Conservation (phyloP, 1,140 invertebrate genomes). For the Diabrotica undecimpunctata region DNA sequence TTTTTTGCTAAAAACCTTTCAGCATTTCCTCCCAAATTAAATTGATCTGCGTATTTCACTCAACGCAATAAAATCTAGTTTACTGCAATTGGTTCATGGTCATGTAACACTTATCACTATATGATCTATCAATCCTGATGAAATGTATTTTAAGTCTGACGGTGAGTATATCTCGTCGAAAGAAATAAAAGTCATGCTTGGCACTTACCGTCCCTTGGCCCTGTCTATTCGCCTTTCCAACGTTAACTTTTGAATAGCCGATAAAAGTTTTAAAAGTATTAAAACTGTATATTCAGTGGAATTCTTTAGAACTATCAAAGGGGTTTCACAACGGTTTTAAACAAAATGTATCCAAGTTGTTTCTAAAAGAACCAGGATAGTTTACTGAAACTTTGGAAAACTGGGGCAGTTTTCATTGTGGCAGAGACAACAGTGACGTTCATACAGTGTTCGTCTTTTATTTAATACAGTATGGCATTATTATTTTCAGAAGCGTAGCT, state of each 20-base stretch:
- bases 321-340: conserved; percentile 7
- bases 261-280: conserved; percentile 19
- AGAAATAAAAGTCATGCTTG: conserved; percentile 2
- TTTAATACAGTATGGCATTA: no score
- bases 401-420: no score
- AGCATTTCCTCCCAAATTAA: no score
- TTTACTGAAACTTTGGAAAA: conserved; percentile 8
- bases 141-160: neutral
- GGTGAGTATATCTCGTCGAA: neutral
- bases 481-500: no score
- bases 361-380: conserved; percentile 4
- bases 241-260: conserved; percentile 14
- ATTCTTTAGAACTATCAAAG: conserved; percentile 18
- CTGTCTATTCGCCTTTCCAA: conserved; percentile 13
- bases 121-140: no score
- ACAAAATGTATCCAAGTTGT: conserved; percentile 13
- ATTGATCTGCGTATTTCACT: no score
- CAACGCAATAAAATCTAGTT: no score
- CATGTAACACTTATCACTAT: no score
- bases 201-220: neutral
- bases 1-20: no score
- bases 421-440: no score
- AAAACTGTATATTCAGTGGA: conserved; percentile 19
- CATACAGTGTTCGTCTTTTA: no score
- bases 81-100: no score